Conservation (phyloP, 2,797 vertebrate species). For the Sparus aurata region DNA sequence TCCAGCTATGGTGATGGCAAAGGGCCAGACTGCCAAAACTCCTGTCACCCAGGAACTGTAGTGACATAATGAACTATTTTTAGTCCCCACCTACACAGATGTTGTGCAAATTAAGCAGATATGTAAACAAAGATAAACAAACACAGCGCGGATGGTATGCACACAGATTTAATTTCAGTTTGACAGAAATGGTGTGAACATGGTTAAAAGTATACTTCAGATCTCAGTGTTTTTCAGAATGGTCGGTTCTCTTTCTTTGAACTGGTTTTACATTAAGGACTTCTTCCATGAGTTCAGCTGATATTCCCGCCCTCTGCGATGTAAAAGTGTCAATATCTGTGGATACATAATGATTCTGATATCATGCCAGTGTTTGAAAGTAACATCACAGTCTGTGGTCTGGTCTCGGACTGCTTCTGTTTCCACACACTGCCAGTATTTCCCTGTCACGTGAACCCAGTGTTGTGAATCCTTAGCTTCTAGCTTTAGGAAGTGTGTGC, state of each 20-base stretch:
- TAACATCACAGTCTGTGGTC: conserved; percentile 8
- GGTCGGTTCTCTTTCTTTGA: not conserved
- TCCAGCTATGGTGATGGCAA: not conserved
- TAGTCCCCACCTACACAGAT: not conserved
- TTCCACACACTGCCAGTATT: conserved; percentile 10
- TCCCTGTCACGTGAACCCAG: conserved; percentile 35
- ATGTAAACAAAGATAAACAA: not conserved
- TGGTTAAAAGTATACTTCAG: too few relatives aligned
- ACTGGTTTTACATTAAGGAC: not conserved
- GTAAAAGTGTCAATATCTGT: not conserved
- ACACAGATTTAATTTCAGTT: not conserved
- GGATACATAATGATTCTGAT: not conserved
- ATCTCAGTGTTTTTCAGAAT: not conserved
- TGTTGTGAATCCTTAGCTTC: conserved; percentile 39
- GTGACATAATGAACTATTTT: conserved; percentile 7
- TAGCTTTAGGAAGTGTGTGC: conserved; percentile 44
- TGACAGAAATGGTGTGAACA: too few relatives aligned
- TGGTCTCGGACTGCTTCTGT: not conserved
- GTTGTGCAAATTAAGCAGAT: not conserved
- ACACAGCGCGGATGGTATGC: too few relatives aligned
- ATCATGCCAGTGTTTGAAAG: not conserved
- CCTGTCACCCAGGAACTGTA: not conserved
- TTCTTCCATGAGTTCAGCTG: not conserved
- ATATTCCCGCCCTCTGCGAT: not conserved
- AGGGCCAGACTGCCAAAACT: not conserved